Percentiles rank a stretch among this genome's conserved stretches.
Conservation (phyloP, 2,113 vertebrate genomes). For the Procavia capensis region DNA sequence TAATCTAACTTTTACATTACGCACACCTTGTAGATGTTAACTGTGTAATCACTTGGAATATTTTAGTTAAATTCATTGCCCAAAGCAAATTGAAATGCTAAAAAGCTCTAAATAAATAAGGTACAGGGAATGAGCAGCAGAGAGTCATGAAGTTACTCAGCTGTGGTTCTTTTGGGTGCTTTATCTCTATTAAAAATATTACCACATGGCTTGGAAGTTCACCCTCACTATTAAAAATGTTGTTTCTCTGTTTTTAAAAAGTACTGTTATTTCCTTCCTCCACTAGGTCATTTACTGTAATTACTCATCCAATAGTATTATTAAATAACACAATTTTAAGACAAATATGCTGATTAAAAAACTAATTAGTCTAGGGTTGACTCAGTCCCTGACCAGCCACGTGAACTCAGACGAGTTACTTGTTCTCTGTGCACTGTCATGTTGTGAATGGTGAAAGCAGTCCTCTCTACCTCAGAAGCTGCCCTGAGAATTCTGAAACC, state of each 20-base stretch:
- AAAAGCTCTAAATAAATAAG: neutral
- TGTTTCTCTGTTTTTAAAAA: neutral
- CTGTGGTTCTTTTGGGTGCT: neutral
- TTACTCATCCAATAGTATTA: neutral
- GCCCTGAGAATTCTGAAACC: neutral
- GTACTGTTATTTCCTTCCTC: neutral
- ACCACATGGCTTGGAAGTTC: neutral
- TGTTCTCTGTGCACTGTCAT: neutral
- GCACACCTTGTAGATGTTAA: neutral
- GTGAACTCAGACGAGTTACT: neutral
- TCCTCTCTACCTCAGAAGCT: neutral
- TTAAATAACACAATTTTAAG: neutral
- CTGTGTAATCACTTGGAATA: neutral
- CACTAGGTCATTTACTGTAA: neutral
- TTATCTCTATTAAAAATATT: neutral
- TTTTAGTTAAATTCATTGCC: neutral
- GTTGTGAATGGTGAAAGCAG: neutral
- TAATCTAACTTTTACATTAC: neutral
- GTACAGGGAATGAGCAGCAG: neutral
- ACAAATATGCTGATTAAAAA: neutral
- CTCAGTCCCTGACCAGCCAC: neutral
- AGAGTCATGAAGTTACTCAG: neutral
- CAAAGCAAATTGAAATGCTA: slow-evolving; percentile 14
- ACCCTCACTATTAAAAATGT: neutral
- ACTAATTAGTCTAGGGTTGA: neutral